A percentile compares a stretch with the other conserved stretches of the same genome.
These are phyloP conservation scores for Chaunax sp. DNA, from an alignment of 2,797 vertebrate genomes.

Conservation along the genomic window DNA sequence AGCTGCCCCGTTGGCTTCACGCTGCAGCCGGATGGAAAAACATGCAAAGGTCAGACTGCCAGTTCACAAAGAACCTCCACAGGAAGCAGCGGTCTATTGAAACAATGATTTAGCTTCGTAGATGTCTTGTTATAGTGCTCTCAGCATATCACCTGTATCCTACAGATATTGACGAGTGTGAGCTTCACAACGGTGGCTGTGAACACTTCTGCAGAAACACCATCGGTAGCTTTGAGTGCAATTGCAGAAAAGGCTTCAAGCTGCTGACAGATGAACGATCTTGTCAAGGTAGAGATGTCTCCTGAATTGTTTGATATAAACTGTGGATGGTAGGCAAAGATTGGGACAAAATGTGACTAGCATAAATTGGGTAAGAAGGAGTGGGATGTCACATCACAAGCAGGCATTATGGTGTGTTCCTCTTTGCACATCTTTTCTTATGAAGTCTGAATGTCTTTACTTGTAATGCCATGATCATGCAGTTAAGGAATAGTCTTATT, in stretches of 20 bases:
- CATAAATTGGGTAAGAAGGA: neutral
- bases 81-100: neutral
- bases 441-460: neutral
- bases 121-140: neutral
- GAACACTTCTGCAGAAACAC: conserved; percentile 98
- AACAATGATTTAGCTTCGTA: neutral
- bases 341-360: neutral
- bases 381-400: neutral
- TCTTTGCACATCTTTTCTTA: neutral
- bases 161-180: conserved; percentile 97
- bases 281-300: conserved; percentile 90
- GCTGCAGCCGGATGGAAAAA: conserved; percentile 94
- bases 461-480: conserved; percentile 2
- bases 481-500: neutral
- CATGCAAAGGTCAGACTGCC: conserved; percentile 91
- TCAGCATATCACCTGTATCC: conserved; percentile 14
- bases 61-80: neutral
- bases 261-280: conserved; percentile 96
- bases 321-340: neutral
- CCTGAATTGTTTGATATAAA: neutral
- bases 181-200: conserved; percentile 91
- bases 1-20: conserved; percentile 96
- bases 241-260: conserved; percentile 97
- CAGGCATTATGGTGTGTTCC: neutral
- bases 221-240: conserved; percentile 97